Percentiles rank a stretch among this genome's conserved stretches.
These are phyloP conservation scores for Myopa tessellatipennis DNA, from an alignment of 2,888 invertebrate genomes.

Conservation along the genomic window DNA sequence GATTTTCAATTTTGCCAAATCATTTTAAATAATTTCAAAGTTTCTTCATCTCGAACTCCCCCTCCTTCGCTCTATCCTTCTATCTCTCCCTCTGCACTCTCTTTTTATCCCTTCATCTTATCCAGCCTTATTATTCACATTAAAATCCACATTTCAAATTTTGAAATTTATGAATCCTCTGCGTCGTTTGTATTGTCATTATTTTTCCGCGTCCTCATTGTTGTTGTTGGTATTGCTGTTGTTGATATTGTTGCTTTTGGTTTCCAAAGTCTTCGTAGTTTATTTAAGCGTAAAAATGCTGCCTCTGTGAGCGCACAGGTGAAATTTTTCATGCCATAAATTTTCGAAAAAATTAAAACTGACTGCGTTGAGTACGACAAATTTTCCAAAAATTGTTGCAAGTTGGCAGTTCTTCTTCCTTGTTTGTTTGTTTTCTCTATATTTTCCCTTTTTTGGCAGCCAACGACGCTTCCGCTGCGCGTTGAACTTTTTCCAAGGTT, in stretches of 20 bases:
- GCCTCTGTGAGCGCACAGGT: conserved; percentile 48
- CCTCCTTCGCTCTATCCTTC: background rate
- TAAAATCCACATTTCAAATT: conserved; percentile 55
- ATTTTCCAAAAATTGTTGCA: conserved; percentile 40
- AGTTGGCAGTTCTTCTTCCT: conserved; percentile 1
- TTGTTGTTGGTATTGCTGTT: conserved; percentile 28
- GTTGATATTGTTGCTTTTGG: conserved; percentile 20
- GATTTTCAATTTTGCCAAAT: too few relatives aligned
- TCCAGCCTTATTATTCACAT: conserved; percentile 47
- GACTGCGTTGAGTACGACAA: conserved; percentile 40
- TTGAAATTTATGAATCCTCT: conserved; percentile 55
- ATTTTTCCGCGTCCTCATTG: conserved; percentile 16
- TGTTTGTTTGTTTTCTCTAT: background rate
- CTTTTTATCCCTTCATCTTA: background rate
- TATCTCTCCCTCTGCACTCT: background rate
- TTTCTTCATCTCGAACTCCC: background rate
- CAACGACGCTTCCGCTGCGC: conserved; percentile 45
- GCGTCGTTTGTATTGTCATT: conserved; percentile 39
- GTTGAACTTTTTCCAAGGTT: conserved; percentile 57
- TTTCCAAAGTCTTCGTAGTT: conserved; percentile 31
- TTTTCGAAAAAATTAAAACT: conserved; percentile 46
- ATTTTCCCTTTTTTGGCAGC: conserved; percentile 43
- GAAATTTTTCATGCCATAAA: conserved; percentile 57
- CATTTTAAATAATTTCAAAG: too few relatives aligned
- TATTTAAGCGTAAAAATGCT: conserved; percentile 52